Evolutionary conservation across 2,113 vertebrate species (phyloP).

Genomic region (Grammomys dolichurus): DNA sequence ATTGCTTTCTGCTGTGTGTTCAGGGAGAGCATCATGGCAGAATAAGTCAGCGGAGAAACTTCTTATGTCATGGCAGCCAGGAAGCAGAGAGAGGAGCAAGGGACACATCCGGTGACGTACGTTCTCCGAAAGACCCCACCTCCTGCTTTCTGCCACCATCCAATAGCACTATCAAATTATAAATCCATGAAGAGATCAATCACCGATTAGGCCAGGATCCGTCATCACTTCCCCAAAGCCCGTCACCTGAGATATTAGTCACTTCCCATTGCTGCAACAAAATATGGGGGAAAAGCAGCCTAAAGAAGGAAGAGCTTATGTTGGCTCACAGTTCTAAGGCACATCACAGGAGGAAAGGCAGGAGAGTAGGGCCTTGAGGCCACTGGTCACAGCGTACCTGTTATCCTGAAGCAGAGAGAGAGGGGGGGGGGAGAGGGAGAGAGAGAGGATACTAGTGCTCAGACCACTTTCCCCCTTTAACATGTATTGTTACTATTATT

Average conservation of each 20-base stretch:
- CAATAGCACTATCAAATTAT: background rate
- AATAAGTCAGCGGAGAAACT: background rate
- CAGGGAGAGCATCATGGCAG: background rate
- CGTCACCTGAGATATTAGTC: background rate
- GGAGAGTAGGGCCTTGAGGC: background rate
- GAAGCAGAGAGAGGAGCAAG: background rate
- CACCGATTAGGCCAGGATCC: background rate
- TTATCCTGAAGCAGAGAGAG: background rate
- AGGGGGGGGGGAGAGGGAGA: too few relatives aligned
- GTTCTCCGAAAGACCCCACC: background rate
- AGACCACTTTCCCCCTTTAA: background rate
- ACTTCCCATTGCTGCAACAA: background rate
- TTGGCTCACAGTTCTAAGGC: background rate
- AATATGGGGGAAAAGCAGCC: background rate
- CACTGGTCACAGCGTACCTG: accelerated
- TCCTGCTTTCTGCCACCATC: background rate
- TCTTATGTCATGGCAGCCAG: background rate
- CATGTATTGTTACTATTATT: too few relatives aligned
- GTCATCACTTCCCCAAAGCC: background rate
- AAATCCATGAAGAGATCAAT: background rate
- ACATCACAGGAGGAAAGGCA: background rate
- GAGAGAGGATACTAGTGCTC: background rate
- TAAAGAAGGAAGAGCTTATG: background rate
- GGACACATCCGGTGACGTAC: background rate
- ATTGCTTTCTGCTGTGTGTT: background rate